Conservation (phyloP, 1,140 invertebrate genomes). For the Hycleus cichorii region DNA sequence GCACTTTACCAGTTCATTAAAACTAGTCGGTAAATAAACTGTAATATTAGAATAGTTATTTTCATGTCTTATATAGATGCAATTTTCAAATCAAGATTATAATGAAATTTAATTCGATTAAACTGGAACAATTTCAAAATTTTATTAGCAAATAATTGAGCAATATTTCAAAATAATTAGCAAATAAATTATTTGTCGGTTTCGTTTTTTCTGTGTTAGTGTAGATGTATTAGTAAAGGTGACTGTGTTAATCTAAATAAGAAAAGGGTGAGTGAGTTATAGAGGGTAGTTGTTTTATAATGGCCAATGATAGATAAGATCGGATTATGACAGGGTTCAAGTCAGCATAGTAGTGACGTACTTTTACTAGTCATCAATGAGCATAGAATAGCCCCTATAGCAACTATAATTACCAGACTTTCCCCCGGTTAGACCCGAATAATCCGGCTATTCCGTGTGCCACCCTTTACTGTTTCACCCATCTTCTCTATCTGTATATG, state of each 20-base stretch:
- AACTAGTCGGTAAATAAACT: neutral
- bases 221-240: too few species aligned
- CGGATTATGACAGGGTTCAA: slow-evolving; percentile 25
- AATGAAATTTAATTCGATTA: too few species aligned
- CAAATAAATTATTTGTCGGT: too few species aligned
- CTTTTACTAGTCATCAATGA: slow-evolving; percentile 33
- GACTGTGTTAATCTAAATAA: too few species aligned
- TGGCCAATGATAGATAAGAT: slow-evolving; percentile 33
- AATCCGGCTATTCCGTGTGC: slow-evolving; percentile 32
- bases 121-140: too few species aligned
- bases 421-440: slow-evolving; percentile 25
- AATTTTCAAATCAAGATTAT: too few species aligned
- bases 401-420: slow-evolving; percentile 38
- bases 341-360: slow-evolving; percentile 19
- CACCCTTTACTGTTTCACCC: neutral
- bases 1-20: slow-evolving; percentile 9
- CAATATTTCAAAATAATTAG: too few species aligned
- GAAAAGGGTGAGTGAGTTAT: neutral
- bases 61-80: too few species aligned
- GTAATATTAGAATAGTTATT: too few species aligned
- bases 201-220: too few species aligned
- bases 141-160: too few species aligned
- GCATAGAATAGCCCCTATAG: slow-evolving; percentile 35
- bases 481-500: neutral
- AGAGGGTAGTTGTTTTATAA: slow-evolving; percentile 20